These are phyloP conservation scores for Sturnira hondurensis DNA, from an alignment of 2,113 vertebrate genomes.

Conservation along the genomic window DNA sequence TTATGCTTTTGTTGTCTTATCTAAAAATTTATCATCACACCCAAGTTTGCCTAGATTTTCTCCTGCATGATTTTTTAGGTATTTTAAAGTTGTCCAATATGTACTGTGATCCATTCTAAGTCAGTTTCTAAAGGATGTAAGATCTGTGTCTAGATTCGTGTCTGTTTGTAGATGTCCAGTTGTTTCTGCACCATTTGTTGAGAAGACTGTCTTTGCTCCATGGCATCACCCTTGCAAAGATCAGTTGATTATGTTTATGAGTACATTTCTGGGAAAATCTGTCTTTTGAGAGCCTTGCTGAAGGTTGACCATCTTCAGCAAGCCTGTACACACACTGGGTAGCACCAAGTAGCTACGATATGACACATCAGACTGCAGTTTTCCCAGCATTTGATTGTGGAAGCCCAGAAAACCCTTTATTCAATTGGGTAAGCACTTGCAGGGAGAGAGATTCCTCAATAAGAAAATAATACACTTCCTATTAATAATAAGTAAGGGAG, in stretches of 20 bases:
- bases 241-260: background rate
- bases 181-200: background rate
- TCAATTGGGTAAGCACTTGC: background rate
- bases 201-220: background rate
- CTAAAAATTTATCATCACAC: background rate
- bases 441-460: background rate
- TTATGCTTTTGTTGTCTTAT: background rate
- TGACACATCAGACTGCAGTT: fast-evolving
- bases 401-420: background rate
- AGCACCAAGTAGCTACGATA: background rate
- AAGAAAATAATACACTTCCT: background rate
- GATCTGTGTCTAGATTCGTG: background rate
- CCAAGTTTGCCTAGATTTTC: background rate
- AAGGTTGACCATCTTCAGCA: background rate
- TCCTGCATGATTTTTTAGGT: background rate
- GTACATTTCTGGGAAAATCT: background rate
- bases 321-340: background rate
- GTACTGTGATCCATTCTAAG: background rate
- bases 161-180: background rate
- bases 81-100: background rate
- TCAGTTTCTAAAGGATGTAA: background rate
- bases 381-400: background rate
- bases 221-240: background rate
- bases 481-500: background rate
- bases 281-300: background rate